phyloP scores from a whole-genome alignment of 2,888 invertebrate genomes.

The Drosophila formosana region DNA sequence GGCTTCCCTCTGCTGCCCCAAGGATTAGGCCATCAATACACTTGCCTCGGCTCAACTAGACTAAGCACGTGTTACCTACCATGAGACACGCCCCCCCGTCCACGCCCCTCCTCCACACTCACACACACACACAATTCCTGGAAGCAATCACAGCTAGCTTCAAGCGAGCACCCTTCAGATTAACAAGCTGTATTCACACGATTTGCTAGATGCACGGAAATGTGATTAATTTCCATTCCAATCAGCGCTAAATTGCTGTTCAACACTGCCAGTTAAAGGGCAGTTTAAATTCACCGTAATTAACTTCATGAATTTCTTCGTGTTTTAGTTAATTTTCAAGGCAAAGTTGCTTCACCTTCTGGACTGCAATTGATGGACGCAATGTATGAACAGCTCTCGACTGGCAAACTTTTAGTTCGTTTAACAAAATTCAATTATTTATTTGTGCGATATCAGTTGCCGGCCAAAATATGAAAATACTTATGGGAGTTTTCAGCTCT shows the following conservation, averaged over 20 bases:
- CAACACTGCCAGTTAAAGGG: too few species aligned
- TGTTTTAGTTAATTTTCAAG: not conserved
- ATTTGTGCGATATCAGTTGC: not conserved
- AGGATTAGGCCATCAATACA: constrained; percentile 45
- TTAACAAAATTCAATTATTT: constrained; percentile 12
- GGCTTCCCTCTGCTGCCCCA: constrained; percentile 17
- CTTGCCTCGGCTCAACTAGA: constrained; percentile 2
- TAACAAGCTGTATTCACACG: constrained; percentile 23
- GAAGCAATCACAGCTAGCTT: constrained; percentile 8
- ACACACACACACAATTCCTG: constrained; percentile 13
- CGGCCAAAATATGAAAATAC: not conserved
- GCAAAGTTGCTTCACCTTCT: not conserved
- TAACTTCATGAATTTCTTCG: not conserved
- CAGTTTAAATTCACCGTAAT: not conserved
- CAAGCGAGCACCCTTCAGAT: constrained; percentile 16
- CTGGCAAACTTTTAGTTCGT: constrained; percentile 5
- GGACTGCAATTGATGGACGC: not conserved
- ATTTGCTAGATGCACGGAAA: not conserved
- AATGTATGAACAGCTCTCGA: constrained; percentile 1
- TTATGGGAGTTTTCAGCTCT: not conserved
- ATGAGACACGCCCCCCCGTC: not conserved
- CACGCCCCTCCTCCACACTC: not conserved
- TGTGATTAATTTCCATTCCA: constrained; percentile 26
- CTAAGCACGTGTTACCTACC: constrained; percentile 27
- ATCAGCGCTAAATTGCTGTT: not conserved